phyloP scores from a whole-genome alignment of 2,888 invertebrate genomes.

The Apoderus coryli region DNA sequence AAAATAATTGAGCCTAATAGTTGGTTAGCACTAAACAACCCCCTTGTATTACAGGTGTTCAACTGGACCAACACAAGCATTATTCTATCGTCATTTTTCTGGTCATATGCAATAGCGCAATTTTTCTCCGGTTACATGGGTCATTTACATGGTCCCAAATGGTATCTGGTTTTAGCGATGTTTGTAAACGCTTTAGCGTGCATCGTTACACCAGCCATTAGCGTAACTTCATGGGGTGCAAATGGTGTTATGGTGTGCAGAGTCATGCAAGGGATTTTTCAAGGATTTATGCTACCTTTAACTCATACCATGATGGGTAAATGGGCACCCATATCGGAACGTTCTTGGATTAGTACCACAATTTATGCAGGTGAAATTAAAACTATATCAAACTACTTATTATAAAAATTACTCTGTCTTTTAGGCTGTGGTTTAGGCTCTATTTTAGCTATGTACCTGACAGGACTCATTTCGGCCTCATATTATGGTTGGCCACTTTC shows the following conservation, averaged over 20 bases:
- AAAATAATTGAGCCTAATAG: too few relatives aligned
- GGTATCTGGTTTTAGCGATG: conserved; percentile 8
- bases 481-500: conserved; percentile 58
- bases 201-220: conserved; percentile 3
- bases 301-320: conserved; percentile 58
- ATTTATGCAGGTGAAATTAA: conserved; percentile 51
- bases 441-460: conserved; percentile 50
- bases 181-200: conserved; percentile 9
- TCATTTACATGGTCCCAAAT: conserved; percentile 12
- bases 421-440: conserved; percentile 62
- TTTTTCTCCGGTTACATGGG: conserved; percentile 12
- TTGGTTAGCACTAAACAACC: too few relatives aligned
- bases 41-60: conserved; percentile 12
- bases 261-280: conserved; percentile 56
- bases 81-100: conserved; percentile 14
- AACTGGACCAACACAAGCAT: conserved; percentile 13
- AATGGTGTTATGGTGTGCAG: conserved; percentile 47
- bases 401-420: too few relatives aligned
- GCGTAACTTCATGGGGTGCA: conserved; percentile 37
- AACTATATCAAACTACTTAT: too few relatives aligned
- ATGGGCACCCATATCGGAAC: conserved; percentile 58
- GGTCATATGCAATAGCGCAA: conserved; percentile 14
- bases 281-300: conserved; percentile 57
- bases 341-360: conserved; percentile 52
- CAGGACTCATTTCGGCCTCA: conserved; percentile 52